Evolutionary conservation across 1,140 invertebrate genomes (phyloP).

Genomic region (Hylaeus anthracinus): DNA sequence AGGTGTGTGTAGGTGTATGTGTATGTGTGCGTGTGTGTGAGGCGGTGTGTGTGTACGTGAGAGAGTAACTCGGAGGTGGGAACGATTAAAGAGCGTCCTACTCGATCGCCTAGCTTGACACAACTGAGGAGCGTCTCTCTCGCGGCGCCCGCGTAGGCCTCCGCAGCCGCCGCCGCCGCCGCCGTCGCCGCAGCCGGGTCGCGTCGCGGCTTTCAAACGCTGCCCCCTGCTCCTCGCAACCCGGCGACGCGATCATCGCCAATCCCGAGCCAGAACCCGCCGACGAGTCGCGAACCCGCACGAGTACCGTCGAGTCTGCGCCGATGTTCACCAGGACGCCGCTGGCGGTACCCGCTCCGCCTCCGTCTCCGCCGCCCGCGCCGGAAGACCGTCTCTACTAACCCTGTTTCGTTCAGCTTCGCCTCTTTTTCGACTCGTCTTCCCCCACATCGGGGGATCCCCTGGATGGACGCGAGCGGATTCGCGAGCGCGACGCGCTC

Average conservation of each 20-base stretch:
- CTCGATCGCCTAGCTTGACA: constrained; percentile 81
- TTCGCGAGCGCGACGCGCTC: too few relatives aligned
- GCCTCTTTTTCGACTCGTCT: constrained; percentile 40
- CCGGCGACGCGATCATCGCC: constrained; percentile 35
- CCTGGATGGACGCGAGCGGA: too few relatives aligned
- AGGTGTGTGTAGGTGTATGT: constrained; percentile 18
- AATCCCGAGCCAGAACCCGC: constrained; percentile 48
- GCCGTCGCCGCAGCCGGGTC: constrained; percentile 53
- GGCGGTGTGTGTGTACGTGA: constrained; percentile 50
- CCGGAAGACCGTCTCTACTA: constrained; percentile 35
- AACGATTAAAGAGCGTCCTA: constrained; percentile 80
- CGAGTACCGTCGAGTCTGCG: constrained; percentile 59
- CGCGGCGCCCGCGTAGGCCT: constrained; percentile 71
- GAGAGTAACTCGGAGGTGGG: constrained; percentile 76
- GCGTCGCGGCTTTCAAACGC: constrained; percentile 75
- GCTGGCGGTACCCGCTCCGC: too few relatives aligned
- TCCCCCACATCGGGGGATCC: neutral
- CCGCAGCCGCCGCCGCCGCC: constrained; percentile 55
- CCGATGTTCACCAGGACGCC: neutral
- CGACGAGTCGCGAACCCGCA: constrained; percentile 39
- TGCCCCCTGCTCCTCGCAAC: constrained; percentile 58
- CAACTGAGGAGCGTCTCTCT: constrained; percentile 74
- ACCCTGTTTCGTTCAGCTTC: constrained; percentile 34
- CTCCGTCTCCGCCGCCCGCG: constrained; percentile 4
- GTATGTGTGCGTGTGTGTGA: constrained; percentile 46